Percentiles rank a stretch among this genome's conserved stretches.
Conservation (phyloP, 2,113 vertebrate species). For the Plectropomus leopardus region DNA sequence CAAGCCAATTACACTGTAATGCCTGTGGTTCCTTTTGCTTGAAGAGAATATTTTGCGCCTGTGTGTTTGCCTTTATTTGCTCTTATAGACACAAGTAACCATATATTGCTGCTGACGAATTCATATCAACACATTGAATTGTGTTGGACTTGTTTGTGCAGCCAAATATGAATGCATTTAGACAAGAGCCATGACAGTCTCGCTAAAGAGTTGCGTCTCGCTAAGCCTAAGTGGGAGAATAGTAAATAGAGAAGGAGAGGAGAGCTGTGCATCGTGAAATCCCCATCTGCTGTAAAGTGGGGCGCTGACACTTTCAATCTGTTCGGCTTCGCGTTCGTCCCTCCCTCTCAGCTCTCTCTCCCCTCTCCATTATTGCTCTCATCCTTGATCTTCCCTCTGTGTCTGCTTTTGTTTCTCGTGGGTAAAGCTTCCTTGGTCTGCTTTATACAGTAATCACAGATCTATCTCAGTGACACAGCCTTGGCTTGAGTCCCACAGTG, state of each 20-base stretch:
- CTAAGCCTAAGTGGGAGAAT: conserved; percentile 73
- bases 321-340: conserved; percentile 52
- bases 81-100: conserved; percentile 53
- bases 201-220: conserved; percentile 66
- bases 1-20: conserved; percentile 47
- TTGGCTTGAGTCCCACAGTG: conserved; percentile 40
- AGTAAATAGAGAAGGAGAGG: conserved; percentile 75
- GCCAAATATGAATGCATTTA: conserved; percentile 59
- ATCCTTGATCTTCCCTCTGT: conserved; percentile 57
- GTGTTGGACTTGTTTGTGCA: conserved; percentile 56
- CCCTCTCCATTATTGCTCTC: conserved; percentile 58
- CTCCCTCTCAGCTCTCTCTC: conserved; percentile 40
- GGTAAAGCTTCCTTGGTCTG: conserved; percentile 44
- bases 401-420: conserved; percentile 63
- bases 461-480: conserved; percentile 38
- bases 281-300: conserved; percentile 79
- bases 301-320: conserved; percentile 79
- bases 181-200: conserved; percentile 58
- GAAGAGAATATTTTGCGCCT: background rate
- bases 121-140: conserved; percentile 38
- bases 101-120: conserved; percentile 52
- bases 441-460: conserved; percentile 62
- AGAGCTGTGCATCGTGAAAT: conserved; percentile 73
- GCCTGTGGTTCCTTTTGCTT: conserved; percentile 36
- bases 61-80: conserved; percentile 51